A percentile compares a stretch with the other conserved stretches of the same genome.
Evolutionary conservation across 2,797 vertebrate species (phyloP).

Genomic region (Falco biarmicus): DNA sequence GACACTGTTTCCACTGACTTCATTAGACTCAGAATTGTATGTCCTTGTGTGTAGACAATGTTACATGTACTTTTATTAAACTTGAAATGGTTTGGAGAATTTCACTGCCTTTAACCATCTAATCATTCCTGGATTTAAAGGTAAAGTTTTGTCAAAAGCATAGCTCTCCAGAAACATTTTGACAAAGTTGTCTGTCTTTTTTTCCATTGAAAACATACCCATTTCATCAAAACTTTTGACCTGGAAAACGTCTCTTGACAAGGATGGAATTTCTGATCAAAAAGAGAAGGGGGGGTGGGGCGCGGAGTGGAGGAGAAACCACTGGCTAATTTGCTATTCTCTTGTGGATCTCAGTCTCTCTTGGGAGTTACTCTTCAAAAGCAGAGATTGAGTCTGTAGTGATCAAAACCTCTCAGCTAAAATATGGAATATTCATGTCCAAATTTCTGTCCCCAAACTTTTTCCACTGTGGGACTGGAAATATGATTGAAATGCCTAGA

Average conservation of each 20-base stretch:
- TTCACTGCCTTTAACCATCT: background rate
- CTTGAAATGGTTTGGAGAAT: background rate
- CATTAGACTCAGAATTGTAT: background rate
- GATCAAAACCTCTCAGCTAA: background rate
- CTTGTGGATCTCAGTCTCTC: background rate
- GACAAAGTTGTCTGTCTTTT: background rate
- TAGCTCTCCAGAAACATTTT: background rate
- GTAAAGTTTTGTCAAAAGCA: background rate
- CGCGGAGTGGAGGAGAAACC: rapidly evolving
- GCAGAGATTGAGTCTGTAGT: background rate
- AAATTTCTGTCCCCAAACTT: background rate
- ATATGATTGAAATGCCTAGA: background rate
- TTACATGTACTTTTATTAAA: background rate
- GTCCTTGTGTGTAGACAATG: background rate
- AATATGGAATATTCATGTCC: background rate
- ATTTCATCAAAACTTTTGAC: background rate
- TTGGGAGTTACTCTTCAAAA: background rate
- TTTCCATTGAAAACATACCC: background rate
- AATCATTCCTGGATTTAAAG: background rate
- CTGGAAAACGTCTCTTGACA: background rate
- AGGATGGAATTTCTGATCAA: background rate
- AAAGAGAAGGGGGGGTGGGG: background rate
- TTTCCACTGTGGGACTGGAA: background rate
- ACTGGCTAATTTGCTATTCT: background rate
- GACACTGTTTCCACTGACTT: background rate